These are phyloP conservation scores for Anolis sagrei DNA, from an alignment of 2,113 vertebrate species.

Conservation along the genomic window DNA sequence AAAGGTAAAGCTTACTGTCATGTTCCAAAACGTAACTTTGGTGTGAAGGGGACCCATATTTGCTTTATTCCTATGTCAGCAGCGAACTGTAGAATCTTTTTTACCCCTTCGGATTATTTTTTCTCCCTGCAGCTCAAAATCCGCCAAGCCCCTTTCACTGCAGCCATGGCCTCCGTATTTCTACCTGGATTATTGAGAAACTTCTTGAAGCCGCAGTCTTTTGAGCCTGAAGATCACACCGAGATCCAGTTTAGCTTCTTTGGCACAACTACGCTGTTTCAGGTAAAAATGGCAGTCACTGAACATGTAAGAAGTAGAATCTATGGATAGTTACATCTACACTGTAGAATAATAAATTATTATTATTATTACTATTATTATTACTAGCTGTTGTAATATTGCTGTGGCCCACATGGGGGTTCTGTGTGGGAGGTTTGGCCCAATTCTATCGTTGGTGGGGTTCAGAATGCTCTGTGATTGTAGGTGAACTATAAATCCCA, in stretches of 20 bases:
- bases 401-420: too few species aligned
- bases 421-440: too few species aligned
- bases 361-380: too few species aligned
- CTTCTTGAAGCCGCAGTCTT: constrained; percentile 30
- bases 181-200: constrained; percentile 77
- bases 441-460: too few species aligned
- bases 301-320: too few species aligned
- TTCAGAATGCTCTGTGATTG: too few species aligned
- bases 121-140: constrained; percentile 77
- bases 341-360: too few species aligned
- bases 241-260: constrained; percentile 91
- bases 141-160: constrained; percentile 62
- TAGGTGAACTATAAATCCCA: too few species aligned
- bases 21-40: not conserved
- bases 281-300: constrained; percentile 71
- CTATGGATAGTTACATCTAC: too few species aligned
- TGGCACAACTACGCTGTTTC: constrained; percentile 81
- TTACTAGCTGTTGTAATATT: too few species aligned
- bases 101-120: not conserved
- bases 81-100: too few species aligned
- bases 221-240: constrained; percentile 31
- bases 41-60: not conserved
- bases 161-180: constrained; percentile 78
- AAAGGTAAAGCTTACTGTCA: constrained; percentile 74
- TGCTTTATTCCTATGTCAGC: too few species aligned